phyloP scores from a whole-genome alignment of 2,888 invertebrate genomes.

The Ornithoptera priamus region DNA sequence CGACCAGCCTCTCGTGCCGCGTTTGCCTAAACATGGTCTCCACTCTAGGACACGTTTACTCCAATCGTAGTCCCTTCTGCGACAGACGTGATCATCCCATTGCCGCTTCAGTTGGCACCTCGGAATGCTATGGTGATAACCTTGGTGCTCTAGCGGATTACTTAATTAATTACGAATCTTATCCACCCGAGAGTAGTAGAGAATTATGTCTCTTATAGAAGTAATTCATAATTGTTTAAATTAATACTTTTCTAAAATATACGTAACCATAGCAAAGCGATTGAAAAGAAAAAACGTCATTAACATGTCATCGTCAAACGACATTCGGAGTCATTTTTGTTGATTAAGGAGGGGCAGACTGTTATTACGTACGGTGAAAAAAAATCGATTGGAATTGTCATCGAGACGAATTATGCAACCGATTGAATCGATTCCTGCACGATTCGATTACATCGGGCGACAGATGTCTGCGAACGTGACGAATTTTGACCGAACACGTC shows the following conservation, averaged over 20 bases:
- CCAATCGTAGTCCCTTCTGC: too few relatives aligned
- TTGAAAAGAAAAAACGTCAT: constrained; percentile 37
- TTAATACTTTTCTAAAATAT: neutral
- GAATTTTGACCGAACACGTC: constrained; percentile 70
- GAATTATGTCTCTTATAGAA: too few relatives aligned
- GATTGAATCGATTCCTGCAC: constrained; percentile 57
- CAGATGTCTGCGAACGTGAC: constrained; percentile 79
- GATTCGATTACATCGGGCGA: constrained; percentile 74
- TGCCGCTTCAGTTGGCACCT: too few relatives aligned
- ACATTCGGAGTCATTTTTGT: constrained; percentile 57
- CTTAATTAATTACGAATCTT: too few relatives aligned
- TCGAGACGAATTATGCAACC: constrained; percentile 76
- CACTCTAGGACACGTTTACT: too few relatives aligned
- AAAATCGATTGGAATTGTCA: constrained; percentile 72
- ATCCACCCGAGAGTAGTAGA: too few relatives aligned
- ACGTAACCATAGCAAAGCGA: neutral
- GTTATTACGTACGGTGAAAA: constrained; percentile 59
- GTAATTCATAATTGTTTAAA: neutral
- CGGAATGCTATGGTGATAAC: too few relatives aligned
- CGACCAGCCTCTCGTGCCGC: too few relatives aligned
- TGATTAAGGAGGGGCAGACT: constrained; percentile 57
- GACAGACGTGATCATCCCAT: too few relatives aligned
- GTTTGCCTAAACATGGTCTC: too few relatives aligned
- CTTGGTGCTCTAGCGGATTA: too few relatives aligned
- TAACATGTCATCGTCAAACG: constrained; percentile 64